Evolutionary conservation across 2,113 vertebrate genomes (phyloP), one percentile per base, ranked within the genome.

Genomic region (Perca fluviatilis): DNA sequence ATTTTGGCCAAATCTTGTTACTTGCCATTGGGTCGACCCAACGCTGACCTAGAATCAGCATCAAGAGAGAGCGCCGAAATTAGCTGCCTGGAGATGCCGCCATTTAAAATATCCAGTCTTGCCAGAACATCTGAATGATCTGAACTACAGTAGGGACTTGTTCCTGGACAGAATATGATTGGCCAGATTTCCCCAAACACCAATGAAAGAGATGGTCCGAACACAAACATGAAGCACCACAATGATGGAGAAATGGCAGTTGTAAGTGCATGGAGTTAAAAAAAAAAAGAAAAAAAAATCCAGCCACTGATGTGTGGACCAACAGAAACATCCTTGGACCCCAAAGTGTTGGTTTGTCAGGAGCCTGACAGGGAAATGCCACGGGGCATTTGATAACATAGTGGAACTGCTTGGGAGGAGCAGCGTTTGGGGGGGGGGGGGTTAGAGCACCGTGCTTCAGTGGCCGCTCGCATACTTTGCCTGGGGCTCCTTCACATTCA

Each of bases 61-160:
- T 56, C 13, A 64, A 40, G 46, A 73, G 69, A 78, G 47, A 68
- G 30, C 72, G 43, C 74, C 13, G 2, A 49, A 79, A 75, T 73
- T 77, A 92, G 90, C 90, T 90, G 90, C 88, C 89, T 80, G 68
- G 54, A 83, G 77, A 79, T 46, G 84, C 79, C 81, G 83, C 75
- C 75, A 27, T 40, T 64, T 46, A 3, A 15, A 49, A 68, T 47
- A 56, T 84, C 53, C 82, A 27, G 53, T 63, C 27, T 25, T 18
- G 19, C 69, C 84, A 75, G 56, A 66, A 51, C 43, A 58, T 64
- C 57, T 46, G 36, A 43, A 36, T 33, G 53, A 33, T 61, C 56
- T 69, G 58, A 56, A 65, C 64, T 30, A 50, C 50, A 12, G 57
- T 4, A 15, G 79, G 74, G 61, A 85, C 43, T 88, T 66, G 76